Evolutionary conservation across 2,113 vertebrate species (phyloP).

Genomic region (Lepisosteus oculatus): DNA sequence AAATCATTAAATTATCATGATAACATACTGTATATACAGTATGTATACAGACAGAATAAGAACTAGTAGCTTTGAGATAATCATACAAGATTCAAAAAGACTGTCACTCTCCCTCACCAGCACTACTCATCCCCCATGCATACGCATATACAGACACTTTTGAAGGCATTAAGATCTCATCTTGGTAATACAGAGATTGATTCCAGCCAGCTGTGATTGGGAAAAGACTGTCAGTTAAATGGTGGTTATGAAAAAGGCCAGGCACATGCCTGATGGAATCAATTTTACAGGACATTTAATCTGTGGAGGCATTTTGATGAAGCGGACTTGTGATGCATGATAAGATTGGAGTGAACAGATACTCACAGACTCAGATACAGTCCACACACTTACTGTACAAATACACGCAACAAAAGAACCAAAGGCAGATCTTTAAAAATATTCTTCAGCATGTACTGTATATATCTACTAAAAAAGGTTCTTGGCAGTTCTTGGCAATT

Average conservation of each 20-base stretch:
- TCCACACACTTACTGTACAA: conserved; percentile 9
- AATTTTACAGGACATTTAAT: conserved; percentile 42
- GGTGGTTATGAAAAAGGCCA: conserved; percentile 30
- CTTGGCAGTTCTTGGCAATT: too few relatives aligned
- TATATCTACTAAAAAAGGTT: too few relatives aligned
- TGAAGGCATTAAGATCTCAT: conserved; percentile 51
- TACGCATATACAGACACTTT: conserved; percentile 40
- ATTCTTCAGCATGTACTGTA: too few relatives aligned
- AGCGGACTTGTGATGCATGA: conserved; percentile 22
- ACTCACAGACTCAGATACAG: background rate
- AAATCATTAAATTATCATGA: too few relatives aligned
- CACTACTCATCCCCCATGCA: conserved; percentile 14
- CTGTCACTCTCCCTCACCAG: too few relatives aligned
- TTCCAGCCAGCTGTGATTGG: conserved; percentile 37
- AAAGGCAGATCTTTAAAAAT: too few relatives aligned
- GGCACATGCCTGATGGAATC: conserved; percentile 42
- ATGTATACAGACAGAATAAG: too few relatives aligned
- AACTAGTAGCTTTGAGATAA: too few relatives aligned
- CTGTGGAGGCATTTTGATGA: background rate
- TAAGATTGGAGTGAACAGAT: background rate
- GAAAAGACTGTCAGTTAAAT: conserved; percentile 37
- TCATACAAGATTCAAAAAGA: too few relatives aligned
- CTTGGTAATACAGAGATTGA: conserved; percentile 46
- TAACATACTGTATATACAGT: too few relatives aligned
- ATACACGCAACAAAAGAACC: background rate